Conservation (phyloP, 2,888 invertebrate species). For the Abscondita cerata region DNA sequence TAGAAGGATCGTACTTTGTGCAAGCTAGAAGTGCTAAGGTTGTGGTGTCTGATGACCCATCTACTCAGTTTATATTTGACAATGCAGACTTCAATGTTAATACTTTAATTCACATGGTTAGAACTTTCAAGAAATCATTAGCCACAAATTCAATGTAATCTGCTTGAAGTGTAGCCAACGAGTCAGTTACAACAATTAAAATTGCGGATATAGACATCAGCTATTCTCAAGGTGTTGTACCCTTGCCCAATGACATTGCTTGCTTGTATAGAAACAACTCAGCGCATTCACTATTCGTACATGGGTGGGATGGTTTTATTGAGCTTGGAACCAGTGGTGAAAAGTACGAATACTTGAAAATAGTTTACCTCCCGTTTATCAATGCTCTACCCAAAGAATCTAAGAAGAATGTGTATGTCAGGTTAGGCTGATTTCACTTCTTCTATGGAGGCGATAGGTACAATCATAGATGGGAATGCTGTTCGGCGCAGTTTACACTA, state of each 20-base stretch:
- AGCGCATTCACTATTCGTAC: not conserved
- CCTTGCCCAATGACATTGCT: not conserved
- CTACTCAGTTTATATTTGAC: no score
- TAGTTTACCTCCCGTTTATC: no score
- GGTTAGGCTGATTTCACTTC: not conserved
- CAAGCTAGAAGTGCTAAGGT: no score
- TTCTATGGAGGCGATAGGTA: not conserved
- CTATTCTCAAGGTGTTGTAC: not conserved
- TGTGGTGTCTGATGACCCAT: no score
- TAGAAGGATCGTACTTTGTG: no score
- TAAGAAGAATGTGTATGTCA: not conserved
- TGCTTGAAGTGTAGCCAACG: not conserved
- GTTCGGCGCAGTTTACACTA: not conserved
- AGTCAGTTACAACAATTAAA: not conserved
- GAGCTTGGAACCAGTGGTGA: not conserved
- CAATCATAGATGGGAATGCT: constrained; percentile 9
- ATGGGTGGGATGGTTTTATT: no score
- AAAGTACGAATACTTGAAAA: not conserved
- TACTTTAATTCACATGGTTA: not conserved
- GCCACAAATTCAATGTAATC: not conserved
- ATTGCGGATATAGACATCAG: no score
- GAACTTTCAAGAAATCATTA: not conserved
- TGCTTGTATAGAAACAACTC: not conserved
- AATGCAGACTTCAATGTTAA: no score
- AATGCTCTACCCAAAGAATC: not conserved